Evolutionary conservation across 2,113 vertebrate genomes (phyloP).

Genomic region (Erythrocercus mccallii): DNA sequence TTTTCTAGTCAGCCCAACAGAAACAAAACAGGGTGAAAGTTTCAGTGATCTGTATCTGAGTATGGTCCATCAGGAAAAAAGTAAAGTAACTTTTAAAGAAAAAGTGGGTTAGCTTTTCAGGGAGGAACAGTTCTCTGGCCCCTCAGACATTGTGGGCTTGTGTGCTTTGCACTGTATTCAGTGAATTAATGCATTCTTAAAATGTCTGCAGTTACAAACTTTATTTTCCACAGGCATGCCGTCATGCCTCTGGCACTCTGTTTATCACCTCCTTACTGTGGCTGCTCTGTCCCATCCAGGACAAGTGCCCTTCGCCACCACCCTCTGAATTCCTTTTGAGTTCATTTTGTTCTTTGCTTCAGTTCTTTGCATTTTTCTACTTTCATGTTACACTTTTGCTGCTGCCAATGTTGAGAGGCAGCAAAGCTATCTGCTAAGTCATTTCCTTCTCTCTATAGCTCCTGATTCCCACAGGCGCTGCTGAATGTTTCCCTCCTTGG

Average conservation of each 20-base stretch:
- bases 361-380: background rate
- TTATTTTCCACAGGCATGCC: background rate
- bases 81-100: background rate
- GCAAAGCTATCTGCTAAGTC: background rate
- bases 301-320: background rate
- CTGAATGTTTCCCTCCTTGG: background rate
- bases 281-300: background rate
- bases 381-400: background rate
- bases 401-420: background rate
- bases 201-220: background rate
- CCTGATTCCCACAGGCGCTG: background rate
- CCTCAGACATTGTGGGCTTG: background rate
- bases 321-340: background rate
- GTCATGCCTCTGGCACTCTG: background rate
- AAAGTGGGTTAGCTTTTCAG: background rate
- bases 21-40: background rate
- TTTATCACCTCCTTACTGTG: background rate
- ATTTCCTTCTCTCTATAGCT: background rate
- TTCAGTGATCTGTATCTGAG: accelerated
- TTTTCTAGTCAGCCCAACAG: background rate
- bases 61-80: too few species aligned
- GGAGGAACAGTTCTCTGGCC: background rate
- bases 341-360: background rate
- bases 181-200: conserved; percentile 7
- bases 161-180: background rate